A percentile compares a stretch with the other conserved stretches of the same genome.
Evolutionary conservation across 2,113 vertebrate genomes (phyloP).

Genomic region (Struthidea cinerea): DNA sequence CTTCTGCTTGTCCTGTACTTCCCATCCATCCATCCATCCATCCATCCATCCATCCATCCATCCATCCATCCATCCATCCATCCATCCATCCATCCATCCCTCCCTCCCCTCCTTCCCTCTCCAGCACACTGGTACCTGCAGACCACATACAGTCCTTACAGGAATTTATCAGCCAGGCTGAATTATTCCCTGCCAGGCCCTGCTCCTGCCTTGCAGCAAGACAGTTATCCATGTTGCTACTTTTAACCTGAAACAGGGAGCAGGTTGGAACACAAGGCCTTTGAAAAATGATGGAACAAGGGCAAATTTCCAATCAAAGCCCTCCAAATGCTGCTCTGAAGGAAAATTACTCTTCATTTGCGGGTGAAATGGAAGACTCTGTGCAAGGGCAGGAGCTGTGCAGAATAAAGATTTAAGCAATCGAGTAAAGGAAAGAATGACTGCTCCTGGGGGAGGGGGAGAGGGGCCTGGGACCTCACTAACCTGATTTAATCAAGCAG

Average conservation of each 20-base stretch:
- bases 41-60: neutral
- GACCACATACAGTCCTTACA: fast-evolving
- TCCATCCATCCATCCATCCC: no score
- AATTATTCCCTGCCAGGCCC: neutral
- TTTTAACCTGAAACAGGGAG: neutral
- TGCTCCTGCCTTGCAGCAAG: neutral
- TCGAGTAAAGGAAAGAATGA: neutral
- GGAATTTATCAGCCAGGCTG: neutral
- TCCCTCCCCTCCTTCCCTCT: neutral
- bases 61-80: neutral
- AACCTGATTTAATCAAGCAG: neutral
- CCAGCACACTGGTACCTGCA: neutral
- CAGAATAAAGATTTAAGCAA: neutral
- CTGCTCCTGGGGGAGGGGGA: neutral
- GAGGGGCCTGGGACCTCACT: neutral
- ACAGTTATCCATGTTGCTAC: neutral
- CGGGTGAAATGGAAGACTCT: neutral
- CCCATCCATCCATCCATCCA: neutral
- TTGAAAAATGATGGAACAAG: slow-evolving; percentile 5
- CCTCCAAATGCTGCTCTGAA: slow-evolving; percentile 4
- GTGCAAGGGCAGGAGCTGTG: neutral
- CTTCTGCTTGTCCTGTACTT: neutral
- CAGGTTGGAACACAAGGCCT: neutral
- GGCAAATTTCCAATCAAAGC: neutral
- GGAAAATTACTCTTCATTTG: slow-evolving; percentile 14